Evolutionary conservation across 2,888 invertebrate genomes (phyloP).

Genomic region (Hoplodrina blanda): DNA sequence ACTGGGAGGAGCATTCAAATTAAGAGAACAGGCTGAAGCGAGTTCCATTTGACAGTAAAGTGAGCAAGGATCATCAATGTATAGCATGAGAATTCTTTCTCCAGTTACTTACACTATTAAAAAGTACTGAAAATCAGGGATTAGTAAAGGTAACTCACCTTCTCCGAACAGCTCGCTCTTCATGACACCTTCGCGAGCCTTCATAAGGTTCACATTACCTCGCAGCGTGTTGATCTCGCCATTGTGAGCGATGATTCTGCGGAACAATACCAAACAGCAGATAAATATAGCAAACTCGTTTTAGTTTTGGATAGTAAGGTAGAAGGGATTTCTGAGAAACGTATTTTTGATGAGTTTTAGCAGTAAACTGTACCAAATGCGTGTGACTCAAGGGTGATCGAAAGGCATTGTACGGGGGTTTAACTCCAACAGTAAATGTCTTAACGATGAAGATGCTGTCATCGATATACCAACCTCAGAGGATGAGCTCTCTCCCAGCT

Average conservation of each 20-base stretch:
- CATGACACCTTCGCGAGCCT: conserved; percentile 99
- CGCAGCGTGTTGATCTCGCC: conserved; percentile 99
- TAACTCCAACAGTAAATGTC: not conserved
- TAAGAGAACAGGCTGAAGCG: too few relatives aligned
- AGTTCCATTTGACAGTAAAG: too few relatives aligned
- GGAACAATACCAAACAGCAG: conserved; percentile 49
- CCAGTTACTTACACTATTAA: too few relatives aligned
- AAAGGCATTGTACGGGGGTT: not conserved
- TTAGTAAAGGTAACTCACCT: conserved; percentile 72
- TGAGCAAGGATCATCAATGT: too few relatives aligned
- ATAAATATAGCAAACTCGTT: not conserved
- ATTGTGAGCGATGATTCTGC: conserved; percentile 98
- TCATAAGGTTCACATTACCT: conserved; percentile 99
- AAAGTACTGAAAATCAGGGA: too few relatives aligned
- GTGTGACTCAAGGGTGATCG: not conserved
- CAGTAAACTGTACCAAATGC: too few relatives aligned
- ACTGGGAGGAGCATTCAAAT: too few relatives aligned
- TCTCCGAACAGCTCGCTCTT: conserved; percentile 95
- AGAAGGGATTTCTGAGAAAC: not conserved
- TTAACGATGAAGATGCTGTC: not conserved
- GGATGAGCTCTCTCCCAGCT: conserved; percentile 99
- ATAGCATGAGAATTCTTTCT: too few relatives aligned
- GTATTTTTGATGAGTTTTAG: not conserved
- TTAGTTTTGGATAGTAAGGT: too few relatives aligned
- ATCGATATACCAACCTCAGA: conserved; percentile 92